These are phyloP conservation scores for Brachionus manjavacas DNA, from an alignment of 1,140 invertebrate genomes.

Conservation along the genomic window DNA sequence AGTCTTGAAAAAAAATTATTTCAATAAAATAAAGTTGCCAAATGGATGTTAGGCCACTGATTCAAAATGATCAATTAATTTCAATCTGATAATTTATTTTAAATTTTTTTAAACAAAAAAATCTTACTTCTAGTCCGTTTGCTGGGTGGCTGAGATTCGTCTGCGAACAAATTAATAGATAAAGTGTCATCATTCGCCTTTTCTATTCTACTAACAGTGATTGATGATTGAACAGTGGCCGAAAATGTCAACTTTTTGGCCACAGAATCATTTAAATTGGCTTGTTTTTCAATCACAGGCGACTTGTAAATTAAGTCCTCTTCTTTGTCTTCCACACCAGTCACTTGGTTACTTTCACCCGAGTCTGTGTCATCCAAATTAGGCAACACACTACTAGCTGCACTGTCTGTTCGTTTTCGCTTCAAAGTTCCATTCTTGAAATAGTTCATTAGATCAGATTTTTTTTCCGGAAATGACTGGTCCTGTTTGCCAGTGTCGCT, in stretches of 20 bases:
- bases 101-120: neutral
- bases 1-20: too few species aligned
- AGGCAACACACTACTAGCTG: neutral
- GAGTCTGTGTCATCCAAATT: neutral
- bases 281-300: neutral
- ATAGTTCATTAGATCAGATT: neutral
- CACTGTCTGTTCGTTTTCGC: neutral
- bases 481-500: neutral
- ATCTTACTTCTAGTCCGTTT: constrained; percentile 15
- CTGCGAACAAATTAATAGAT: neutral
- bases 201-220: neutral
- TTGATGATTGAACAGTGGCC: neutral
- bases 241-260: neutral
- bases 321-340: neutral
- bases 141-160: neutral
- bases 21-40: too few species aligned
- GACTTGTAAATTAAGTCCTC: neutral
- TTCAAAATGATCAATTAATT: neutral
- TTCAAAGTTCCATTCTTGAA: constrained; percentile 1
- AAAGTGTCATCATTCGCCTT: neutral
- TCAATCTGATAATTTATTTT: neutral
- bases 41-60: neutral
- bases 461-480: neutral
- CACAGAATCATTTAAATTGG: neutral
- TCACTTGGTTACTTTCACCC: too few species aligned